A percentile compares a stretch with the other conserved stretches of the same genome.
Evolutionary conservation across 2,113 vertebrate species (phyloP).

Genomic region (Puntigrus tetrazona): DNA sequence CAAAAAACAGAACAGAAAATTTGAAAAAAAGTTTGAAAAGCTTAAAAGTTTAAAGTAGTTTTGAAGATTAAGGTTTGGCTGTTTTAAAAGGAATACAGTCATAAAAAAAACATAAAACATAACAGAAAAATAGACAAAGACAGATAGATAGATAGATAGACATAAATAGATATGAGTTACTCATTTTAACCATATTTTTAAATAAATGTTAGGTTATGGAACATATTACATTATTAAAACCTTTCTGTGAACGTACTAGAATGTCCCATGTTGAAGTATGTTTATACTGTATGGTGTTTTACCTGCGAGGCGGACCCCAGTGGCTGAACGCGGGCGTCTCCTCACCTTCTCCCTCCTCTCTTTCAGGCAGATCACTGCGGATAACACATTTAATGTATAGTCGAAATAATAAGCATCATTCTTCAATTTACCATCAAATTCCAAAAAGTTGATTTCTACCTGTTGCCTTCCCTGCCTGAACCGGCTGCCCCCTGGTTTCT

Average conservation of each 20-base stretch:
- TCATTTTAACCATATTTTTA: not conserved
- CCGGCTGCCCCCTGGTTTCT: conserved; percentile 60
- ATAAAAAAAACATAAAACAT: no score
- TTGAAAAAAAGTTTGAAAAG: no score
- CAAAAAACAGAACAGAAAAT: no score
- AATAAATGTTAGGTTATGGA: not conserved
- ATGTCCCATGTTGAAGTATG: no score
- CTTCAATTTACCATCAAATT: not conserved
- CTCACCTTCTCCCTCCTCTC: conserved; percentile 96
- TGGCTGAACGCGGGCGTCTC: conserved; percentile 95
- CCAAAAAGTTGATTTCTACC: conserved; percentile 49
- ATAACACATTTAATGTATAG: conserved; percentile 40
- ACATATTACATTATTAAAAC: no score
- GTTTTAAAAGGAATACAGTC: no score
- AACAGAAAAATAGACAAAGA: no score
- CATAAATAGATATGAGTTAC: not conserved
- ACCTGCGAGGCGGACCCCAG: conserved; percentile 92
- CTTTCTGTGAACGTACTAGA: no score
- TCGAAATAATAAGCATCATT: not conserved
- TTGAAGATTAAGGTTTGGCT: no score
- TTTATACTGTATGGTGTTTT: no score
- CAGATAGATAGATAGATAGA: no score
- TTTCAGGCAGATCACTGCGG: conserved; percentile 87
- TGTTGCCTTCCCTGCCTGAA: conserved; percentile 60
- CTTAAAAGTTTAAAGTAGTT: no score